A percentile compares a stretch with the other conserved stretches of the same genome.
Evolutionary conservation across 2,113 vertebrate genomes (phyloP).

Genomic region (Odontophorus gujanensis): DNA sequence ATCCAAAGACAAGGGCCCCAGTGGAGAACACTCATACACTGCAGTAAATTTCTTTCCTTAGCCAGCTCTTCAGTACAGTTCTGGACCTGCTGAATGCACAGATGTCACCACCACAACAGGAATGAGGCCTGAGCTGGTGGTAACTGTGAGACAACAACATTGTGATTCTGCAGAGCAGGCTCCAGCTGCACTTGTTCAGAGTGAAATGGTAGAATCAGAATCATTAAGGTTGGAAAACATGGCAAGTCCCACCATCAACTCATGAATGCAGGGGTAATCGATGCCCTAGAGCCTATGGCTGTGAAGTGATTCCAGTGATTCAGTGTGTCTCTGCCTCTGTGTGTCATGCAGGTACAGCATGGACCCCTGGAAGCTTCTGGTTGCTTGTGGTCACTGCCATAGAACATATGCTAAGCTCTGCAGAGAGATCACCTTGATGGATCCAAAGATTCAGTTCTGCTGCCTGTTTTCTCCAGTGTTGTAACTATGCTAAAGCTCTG

Average conservation of each 20-base stretch:
- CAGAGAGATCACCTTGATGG: background rate
- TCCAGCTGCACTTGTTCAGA: background rate
- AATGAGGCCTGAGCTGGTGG: fast-evolving
- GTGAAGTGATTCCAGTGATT: background rate
- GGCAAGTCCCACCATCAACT: too few relatives aligned
- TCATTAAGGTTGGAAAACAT: too few relatives aligned
- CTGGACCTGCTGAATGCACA: fast-evolving
- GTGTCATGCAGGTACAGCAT: background rate
- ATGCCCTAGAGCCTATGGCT: background rate
- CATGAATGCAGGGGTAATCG: too few relatives aligned
- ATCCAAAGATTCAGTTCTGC: background rate
- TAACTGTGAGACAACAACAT: background rate
- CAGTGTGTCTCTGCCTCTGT: background rate
- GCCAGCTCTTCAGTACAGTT: background rate
- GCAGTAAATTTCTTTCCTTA: background rate
- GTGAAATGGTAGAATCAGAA: background rate
- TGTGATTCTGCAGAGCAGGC: background rate
- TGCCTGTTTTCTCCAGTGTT: background rate
- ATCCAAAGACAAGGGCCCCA: background rate
- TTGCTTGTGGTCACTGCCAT: background rate
- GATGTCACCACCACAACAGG: background rate
- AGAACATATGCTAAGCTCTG: background rate
- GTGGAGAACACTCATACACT: background rate
- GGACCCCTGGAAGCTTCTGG: background rate
- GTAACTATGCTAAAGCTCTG: background rate